phyloP scores from a whole-genome alignment of 2,113 vertebrate genomes.

The Turdus rufiventris region DNA sequence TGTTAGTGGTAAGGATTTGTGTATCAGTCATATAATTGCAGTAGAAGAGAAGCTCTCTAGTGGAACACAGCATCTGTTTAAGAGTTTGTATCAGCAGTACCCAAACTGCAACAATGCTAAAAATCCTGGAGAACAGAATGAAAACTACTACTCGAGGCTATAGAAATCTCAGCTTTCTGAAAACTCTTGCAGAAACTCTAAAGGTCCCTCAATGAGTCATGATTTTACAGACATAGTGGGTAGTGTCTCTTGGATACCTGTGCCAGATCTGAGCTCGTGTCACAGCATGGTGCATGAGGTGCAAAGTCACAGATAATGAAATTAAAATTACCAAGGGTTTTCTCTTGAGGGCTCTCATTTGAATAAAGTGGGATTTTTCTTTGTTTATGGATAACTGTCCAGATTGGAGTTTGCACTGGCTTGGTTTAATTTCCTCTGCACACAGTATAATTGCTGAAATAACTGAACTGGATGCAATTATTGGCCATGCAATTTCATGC shows the following conservation, averaged over 20 bases:
- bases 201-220: background rate
- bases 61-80: background rate
- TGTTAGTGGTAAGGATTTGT: background rate
- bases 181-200: background rate
- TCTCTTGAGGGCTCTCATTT: background rate
- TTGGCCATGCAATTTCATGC: slow-evolving; percentile 52
- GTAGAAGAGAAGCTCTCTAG: background rate
- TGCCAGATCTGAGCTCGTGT: background rate
- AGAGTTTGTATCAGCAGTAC: background rate
- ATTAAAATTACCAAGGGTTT: background rate
- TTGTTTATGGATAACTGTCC: background rate
- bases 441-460: background rate
- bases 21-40: background rate
- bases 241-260: background rate
- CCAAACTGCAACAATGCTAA: background rate
- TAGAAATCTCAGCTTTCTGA: background rate
- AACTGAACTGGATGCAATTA: slow-evolving; percentile 45
- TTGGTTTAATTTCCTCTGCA: slow-evolving; percentile 39
- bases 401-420: background rate
- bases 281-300: background rate
- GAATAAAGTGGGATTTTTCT: background rate
- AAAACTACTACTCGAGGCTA: background rate
- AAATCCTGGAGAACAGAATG: background rate
- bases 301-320: background rate
- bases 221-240: background rate